Conservation (phyloP, 2,797 vertebrate species). For the Acanthopagrus latus region DNA sequence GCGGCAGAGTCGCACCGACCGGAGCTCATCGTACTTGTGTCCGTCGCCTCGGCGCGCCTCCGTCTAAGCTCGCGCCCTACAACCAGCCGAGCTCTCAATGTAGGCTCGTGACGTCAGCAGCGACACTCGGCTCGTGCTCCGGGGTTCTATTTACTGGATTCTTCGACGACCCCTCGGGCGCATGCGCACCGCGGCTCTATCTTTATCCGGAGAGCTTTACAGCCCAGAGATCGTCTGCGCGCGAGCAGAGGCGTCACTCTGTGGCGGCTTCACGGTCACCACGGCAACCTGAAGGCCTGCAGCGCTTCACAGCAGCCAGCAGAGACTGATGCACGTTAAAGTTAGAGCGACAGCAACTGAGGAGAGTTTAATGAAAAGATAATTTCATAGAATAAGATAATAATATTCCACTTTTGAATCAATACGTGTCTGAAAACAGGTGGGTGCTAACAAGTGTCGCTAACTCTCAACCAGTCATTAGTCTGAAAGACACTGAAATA, state of each 20-base stretch:
- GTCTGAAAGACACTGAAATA: no score
- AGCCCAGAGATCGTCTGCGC: neutral
- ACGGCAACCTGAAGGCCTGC: no score
- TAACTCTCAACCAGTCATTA: no score
- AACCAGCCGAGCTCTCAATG: constrained; percentile 78
- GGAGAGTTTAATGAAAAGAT: no score
- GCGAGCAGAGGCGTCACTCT: neutral
- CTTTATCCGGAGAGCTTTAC: constrained; percentile 14
- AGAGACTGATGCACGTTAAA: no score
- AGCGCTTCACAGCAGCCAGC: no score
- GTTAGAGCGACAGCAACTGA: neutral
- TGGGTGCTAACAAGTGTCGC: no score
- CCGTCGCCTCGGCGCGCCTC: constrained; percentile 72
- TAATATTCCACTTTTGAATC: no score
- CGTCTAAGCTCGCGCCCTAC: constrained; percentile 77
- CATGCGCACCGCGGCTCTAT: constrained; percentile 41
- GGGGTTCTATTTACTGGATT: constrained; percentile 89
- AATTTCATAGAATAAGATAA: no score
- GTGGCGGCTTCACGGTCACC: neutral
- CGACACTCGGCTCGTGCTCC: constrained; percentile 76
- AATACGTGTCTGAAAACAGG: no score
- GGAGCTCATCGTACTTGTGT: constrained; percentile 72
- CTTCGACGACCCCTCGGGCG: constrained; percentile 85
- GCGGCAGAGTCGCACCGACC: constrained; percentile 63
- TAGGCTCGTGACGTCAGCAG: constrained; percentile 82